Base-by-base conservation (phyloP, 2,888 invertebrate genomes). In the Sinohyriopsis cumingii region DNA sequence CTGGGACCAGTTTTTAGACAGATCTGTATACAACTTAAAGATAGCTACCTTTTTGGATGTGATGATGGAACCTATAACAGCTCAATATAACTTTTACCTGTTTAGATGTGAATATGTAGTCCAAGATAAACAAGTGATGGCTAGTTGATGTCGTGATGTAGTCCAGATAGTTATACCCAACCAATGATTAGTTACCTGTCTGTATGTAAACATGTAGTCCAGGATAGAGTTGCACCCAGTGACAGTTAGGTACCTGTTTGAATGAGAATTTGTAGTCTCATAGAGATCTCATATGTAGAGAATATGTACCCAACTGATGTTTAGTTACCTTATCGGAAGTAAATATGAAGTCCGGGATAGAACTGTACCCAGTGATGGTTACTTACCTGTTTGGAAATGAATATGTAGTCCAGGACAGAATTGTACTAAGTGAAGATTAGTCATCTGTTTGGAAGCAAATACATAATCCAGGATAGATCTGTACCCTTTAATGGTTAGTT, bases 201-300 rank as follows among this genome's bases (percentile, higher is more conserved):
- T 97, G 18, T 98, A 99, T 62, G 99, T 99, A 24, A 99, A 99
- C 86, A 99, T 99, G 89, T 99, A 99, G 91, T 99, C 99, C 76
- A 99, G 91, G 87, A 99, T 99, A 2, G 99, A 98, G 90, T 99
- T 99, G 83, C 99, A 99, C 53, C 99, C 99, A 90, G 99, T 99
- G 90, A 99, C 99, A 57, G 99, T 98, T 90, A 99, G 99, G 90
- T 99, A 99, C 87, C 99, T 93, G 9, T 99, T 99, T 57, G 99
- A 99, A 28, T 99, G 99, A 91, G 96, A 97, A 91, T 99, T 99
- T 77, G 99, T 99, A 90, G 99, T 99, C 0, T 97, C n/a, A n/a
- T n/a, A n/a, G n/a, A n/a, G n/a, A n/a, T n/a, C n/a, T n/a, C n/a
- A n/a, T n/a, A n/a, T n/a, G n/a, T n/a, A n/a, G n/a, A n/a, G n/a